These are phyloP conservation scores for Triops cancriformis DNA, from an alignment of 1,140 invertebrate species.

Conservation along the genomic window DNA sequence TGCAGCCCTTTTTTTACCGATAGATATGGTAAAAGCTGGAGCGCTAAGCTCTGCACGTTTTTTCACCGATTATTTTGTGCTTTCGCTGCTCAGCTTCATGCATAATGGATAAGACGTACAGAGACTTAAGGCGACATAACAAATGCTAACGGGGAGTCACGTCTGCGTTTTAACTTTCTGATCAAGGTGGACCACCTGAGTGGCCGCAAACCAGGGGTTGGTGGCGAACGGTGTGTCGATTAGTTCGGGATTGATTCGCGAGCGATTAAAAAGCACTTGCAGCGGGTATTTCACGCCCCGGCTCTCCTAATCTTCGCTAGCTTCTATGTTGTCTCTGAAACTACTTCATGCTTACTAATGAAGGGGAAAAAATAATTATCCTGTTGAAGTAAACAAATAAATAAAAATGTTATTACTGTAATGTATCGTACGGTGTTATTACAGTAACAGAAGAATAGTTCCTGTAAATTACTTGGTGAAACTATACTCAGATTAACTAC, in stretches of 20 bases:
- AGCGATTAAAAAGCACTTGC: constrained; percentile 5
- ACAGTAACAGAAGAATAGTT: too few species aligned
- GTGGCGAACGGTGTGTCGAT: constrained; percentile 11
- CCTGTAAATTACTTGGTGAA: too few species aligned
- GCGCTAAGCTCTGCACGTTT: background rate
- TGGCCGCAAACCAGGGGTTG: constrained; percentile 7
- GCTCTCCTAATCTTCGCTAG: background rate
- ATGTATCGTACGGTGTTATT: too few species aligned
- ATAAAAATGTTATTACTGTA: too few species aligned
- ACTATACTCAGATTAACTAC: too few species aligned
- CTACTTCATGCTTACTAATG: background rate
- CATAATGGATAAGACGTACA: constrained; percentile 14
- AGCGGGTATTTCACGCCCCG: background rate
- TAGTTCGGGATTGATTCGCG: constrained; percentile 3
- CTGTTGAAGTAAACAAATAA: too few species aligned
- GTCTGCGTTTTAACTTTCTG: background rate
- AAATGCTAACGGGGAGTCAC: constrained; percentile 9
- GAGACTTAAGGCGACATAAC: constrained; percentile 13
- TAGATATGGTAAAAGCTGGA: constrained; percentile 3
- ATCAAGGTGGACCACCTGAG: constrained; percentile 12
- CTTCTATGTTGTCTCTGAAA: background rate
- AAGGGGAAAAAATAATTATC: background rate
- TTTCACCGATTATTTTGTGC: background rate
- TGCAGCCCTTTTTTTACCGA: background rate
- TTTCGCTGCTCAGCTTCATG: constrained; percentile 9